Percentiles rank a stretch among this genome's conserved stretches.
These are phyloP conservation scores for Tridacna crocea DNA, from an alignment of 2,888 invertebrate genomes.

Conservation along the genomic window DNA sequence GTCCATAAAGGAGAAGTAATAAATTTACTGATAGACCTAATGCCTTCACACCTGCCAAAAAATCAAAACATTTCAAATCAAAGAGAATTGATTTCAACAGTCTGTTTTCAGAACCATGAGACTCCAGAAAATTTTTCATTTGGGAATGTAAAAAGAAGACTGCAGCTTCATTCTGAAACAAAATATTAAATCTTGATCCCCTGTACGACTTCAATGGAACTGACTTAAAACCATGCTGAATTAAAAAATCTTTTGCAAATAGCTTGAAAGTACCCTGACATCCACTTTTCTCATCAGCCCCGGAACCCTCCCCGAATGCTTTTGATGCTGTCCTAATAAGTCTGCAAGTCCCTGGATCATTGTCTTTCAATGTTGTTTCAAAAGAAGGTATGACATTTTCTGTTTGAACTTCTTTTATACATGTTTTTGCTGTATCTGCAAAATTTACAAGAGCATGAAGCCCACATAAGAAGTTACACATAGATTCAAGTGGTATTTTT, in stretches of 20 bases:
- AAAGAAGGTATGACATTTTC: slow-evolving; percentile 22
- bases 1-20: slow-evolving; percentile 40
- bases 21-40: too few species aligned
- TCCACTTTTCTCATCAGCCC: slow-evolving; percentile 50
- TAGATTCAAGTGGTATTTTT: slow-evolving; percentile 21
- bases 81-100: slow-evolving; percentile 37
- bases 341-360: slow-evolving; percentile 35
- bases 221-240: slow-evolving; percentile 22
- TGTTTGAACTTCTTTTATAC: slow-evolving; percentile 31
- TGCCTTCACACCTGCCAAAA: slow-evolving; percentile 29
- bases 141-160: slow-evolving; percentile 45
- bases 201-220: slow-evolving; percentile 33
- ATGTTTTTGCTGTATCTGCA: slow-evolving; percentile 37
- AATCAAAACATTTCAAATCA: slow-evolving; percentile 24
- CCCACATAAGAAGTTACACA: slow-evolving; percentile 46
- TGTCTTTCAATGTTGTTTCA: slow-evolving; percentile 24
- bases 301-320: slow-evolving; percentile 41
- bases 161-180: slow-evolving; percentile 39
- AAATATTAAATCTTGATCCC: slow-evolving; percentile 39
- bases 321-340: slow-evolving; percentile 45
- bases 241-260: slow-evolving; percentile 27
- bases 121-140: slow-evolving; percentile 47
- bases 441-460: slow-evolving; percentile 46
- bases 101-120: slow-evolving; percentile 45
- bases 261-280: slow-evolving; percentile 31